Evolutionary conservation across 2,113 vertebrate genomes (phyloP).

Genomic region (Panthera tigris): DNA sequence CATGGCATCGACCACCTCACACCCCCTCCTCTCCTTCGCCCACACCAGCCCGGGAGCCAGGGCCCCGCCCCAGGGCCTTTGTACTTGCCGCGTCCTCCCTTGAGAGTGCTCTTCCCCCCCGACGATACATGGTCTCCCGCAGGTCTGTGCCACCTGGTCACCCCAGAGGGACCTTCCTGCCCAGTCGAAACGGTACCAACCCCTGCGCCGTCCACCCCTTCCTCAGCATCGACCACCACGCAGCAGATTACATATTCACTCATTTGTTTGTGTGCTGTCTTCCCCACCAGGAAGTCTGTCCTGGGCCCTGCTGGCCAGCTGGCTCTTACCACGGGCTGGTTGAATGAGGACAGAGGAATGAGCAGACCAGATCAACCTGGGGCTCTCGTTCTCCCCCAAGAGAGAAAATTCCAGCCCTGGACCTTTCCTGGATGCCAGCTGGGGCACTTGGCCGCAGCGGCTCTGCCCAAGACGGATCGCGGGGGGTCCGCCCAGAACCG

Average conservation of each 20-base stretch:
- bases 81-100: neutral
- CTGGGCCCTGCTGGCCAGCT: neutral
- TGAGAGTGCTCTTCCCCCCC: no score
- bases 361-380: neutral
- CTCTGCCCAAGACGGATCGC: fast-evolving
- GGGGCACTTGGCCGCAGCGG: fast-evolving
- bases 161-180: neutral
- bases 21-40: fast-evolving
- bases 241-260: fast-evolving
- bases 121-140: neutral
- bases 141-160: neutral
- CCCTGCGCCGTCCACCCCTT: fast-evolving
- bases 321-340: fast-evolving
- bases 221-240: fast-evolving
- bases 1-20: neutral
- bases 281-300: neutral
- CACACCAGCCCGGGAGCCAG: neutral
- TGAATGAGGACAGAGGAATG: fast-evolving
- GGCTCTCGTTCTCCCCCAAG: fast-evolving
- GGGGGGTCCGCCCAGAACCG: fast-evolving
- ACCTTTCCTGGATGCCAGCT: neutral
- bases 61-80: neutral
- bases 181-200: fast-evolving
- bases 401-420: neutral
- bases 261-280: fast-evolving